Evolutionary conservation across 2,888 invertebrate species (phyloP), one percentile per base, ranked within the genome.

Genomic region (Hoplodrina ambigua): DNA sequence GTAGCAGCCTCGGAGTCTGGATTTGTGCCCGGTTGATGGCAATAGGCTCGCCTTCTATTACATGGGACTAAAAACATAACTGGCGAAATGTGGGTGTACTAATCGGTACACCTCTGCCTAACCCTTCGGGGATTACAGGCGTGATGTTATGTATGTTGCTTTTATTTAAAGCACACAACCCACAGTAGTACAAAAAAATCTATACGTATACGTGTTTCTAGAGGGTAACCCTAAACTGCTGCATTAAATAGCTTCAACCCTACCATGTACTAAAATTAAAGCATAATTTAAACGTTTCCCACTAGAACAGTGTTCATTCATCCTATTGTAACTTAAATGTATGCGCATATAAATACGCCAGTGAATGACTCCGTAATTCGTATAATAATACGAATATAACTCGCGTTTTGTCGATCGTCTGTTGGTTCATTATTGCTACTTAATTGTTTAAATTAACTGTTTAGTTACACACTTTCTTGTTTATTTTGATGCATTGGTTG

Each of bases 271-370:
- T 70, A 58, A 57, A 77, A 58, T 74, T 64, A 37, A 59, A 57
- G 54, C 67, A 58, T 77, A 76, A 78, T 78, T 80, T 55, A 80
- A 79, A 63, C 76, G 50, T 64, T 62, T 64, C 72, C 78, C 58
- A 55, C 37, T 77, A 59, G 64, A 67, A 58, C 64, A 49, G 41
- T 63, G 81, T 64, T 80, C 78, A 78, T 78, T 78, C 62, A 66
- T 66, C 67, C 68, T 71, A 71, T 81, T 81, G 77, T 81, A 65
- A 72, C 41, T 56, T 57, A 81, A 78, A 81, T 77, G 41, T 81
- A 81, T 78, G 81, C 81, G 81, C 78, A 78, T 78, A 81, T 78
- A 46, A 46, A 80, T 78, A 76, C 54, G 44, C 44, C 19, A 49
- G 57, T 41, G 62, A 77, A 67, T 72, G 72, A 77, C 77, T 81